These are phyloP conservation scores for Phaedon cochleariae DNA, from an alignment of 2,888 invertebrate species.

Conservation along the genomic window DNA sequence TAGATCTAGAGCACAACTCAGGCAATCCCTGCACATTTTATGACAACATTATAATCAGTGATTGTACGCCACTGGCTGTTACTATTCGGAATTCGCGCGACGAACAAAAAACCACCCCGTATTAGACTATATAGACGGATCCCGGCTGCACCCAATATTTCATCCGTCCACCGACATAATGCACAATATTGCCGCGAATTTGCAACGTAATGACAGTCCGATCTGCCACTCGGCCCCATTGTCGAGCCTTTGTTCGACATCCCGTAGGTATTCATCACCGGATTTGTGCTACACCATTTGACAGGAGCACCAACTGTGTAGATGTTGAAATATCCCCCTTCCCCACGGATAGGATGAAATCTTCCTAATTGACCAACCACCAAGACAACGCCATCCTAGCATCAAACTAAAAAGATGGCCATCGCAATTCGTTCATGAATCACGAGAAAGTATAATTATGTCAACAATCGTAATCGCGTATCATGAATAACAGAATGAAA, in stretches of 20 bases:
- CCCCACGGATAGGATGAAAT: no score
- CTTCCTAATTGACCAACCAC: no score
- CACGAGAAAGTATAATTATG: no score
- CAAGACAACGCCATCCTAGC: no score
- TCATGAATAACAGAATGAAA: no score
- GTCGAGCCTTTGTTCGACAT: slow-evolving; percentile 38
- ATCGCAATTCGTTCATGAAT: no score
- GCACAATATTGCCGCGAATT: slow-evolving; percentile 54
- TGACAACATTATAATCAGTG: no score
- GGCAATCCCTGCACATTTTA: no score
- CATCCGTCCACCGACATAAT: slow-evolving; percentile 26
- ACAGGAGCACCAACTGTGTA: slow-evolving; percentile 17
- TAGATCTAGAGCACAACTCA: no score
- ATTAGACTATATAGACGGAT: neutral
- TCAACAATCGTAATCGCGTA: no score
- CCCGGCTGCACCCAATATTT: slow-evolving; percentile 22
- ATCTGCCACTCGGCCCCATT: slow-evolving; percentile 53
- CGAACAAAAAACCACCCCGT: neutral
- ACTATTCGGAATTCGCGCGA: neutral
- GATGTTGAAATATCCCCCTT: no score
- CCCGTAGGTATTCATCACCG: slow-evolving; percentile 57
- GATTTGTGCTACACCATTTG: slow-evolving; percentile 59
- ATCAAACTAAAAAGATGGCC: no score
- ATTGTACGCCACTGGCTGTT: neutral
- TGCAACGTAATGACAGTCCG: slow-evolving; percentile 54